phyloP scores from a whole-genome alignment of 2,113 vertebrate genomes.

The Cepphus grylle region DNA sequence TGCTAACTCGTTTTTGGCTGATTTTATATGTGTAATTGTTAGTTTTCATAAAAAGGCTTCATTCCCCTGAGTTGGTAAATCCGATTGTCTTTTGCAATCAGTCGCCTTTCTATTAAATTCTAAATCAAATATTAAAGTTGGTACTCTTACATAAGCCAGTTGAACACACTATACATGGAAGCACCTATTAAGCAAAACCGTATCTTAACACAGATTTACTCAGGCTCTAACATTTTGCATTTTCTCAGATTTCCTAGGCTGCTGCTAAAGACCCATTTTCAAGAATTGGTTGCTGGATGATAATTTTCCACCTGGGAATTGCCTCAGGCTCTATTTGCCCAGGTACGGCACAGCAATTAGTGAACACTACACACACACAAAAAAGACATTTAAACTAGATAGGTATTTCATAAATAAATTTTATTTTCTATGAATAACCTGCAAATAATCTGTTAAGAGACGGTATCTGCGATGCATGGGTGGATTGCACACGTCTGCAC shows the following conservation, averaged over 20 bases:
- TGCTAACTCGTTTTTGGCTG: background rate
- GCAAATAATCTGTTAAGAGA: background rate
- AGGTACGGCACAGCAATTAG: background rate
- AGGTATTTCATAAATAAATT: background rate
- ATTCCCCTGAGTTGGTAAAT: background rate
- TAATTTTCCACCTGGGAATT: background rate
- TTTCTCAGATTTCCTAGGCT: background rate
- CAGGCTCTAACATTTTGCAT: background rate
- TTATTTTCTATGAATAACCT: background rate
- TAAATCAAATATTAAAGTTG: background rate
- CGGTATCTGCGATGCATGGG: background rate
- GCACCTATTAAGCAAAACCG: background rate
- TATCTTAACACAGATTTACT: background rate
- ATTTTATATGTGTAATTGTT: background rate
- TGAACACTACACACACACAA: background rate
- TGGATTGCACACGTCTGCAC: rapidly evolving
- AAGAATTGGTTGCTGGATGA: background rate
- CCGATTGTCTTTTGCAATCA: background rate
- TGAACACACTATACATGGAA: background rate
- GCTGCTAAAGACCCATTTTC: background rate
- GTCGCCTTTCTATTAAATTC: background rate
- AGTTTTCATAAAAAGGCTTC: conserved; percentile 9
- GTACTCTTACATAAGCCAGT: background rate
- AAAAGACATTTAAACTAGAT: background rate
- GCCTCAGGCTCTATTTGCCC: background rate